Conservation (phyloP, 2,888 invertebrate genomes). For the Uloborus plumipes region DNA sequence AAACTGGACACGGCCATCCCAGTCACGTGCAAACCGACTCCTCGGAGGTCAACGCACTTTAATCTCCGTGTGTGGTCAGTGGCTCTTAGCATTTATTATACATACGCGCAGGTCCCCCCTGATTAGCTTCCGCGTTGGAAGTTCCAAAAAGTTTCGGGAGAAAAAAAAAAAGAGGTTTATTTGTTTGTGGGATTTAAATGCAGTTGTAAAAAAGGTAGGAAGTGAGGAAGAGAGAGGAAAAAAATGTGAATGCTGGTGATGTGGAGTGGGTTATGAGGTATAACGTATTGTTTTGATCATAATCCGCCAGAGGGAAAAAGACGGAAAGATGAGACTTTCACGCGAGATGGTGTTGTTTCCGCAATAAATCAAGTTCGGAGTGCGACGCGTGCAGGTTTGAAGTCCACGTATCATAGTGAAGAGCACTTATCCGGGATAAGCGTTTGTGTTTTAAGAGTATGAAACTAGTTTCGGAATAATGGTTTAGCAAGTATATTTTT, state of each 20-base stretch:
- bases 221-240: neutral
- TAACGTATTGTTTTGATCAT: neutral
- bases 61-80: conserved; percentile 56
- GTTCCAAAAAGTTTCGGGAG: neutral
- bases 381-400: neutral
- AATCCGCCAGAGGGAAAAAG: too few relatives aligned
- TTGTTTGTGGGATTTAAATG: neutral
- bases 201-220: neutral
- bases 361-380: conserved; percentile 5
- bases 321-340: neutral
- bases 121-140: conserved; percentile 19
- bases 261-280: conserved; percentile 6
- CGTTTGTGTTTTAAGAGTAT: too few relatives aligned
- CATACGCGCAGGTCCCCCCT: conserved; percentile 10
- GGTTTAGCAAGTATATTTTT: too few relatives aligned
- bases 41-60: conserved; percentile 54
- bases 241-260: conserved; percentile 7
- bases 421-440: too few relatives aligned
- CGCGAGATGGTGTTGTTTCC: conserved; percentile 17
- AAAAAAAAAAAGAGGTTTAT: conserved; percentile 11
- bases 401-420: too few relatives aligned
- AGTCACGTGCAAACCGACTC: conserved; percentile 26
- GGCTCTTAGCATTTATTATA: conserved; percentile 43
- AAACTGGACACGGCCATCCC: conserved; percentile 17
- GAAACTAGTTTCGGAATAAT: too few relatives aligned